These are phyloP conservation scores for Mixornis gularis DNA, from an alignment of 2,113 vertebrate genomes.

Conservation along the genomic window DNA sequence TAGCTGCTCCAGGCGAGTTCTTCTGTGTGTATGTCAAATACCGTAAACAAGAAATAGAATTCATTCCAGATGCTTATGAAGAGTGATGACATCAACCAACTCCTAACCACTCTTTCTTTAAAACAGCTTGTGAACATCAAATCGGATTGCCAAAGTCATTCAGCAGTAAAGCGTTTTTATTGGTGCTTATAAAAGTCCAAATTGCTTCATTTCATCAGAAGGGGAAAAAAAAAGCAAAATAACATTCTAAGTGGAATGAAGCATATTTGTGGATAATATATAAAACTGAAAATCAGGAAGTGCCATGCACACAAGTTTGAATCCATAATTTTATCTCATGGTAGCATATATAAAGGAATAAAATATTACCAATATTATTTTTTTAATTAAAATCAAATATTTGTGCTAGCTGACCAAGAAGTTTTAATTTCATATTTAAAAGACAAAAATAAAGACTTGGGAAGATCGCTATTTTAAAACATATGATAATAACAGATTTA, in stretches of 20 bases:
- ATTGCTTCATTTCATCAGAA: not conserved
- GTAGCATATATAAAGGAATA: not conserved
- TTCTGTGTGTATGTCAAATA: not conserved
- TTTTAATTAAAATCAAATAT: not conserved
- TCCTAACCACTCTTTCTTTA: not conserved
- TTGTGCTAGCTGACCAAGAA: not conserved
- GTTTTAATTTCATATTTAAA: not conserved
- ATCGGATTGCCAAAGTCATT: not conserved
- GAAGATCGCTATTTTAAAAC: accelerated
- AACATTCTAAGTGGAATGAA: not conserved
- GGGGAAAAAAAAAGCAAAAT: not conserved
- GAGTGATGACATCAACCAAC: not conserved
- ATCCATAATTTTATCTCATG: not conserved
- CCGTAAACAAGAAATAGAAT: not conserved
- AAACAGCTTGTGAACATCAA: not conserved
- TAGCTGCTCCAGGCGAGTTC: not conserved
- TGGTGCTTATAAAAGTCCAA: not conserved
- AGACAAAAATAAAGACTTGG: not conserved
- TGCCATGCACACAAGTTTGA: not conserved
- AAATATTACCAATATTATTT: accelerated
- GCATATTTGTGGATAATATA: not conserved
- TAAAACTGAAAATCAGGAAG: not conserved
- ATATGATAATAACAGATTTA: not conserved
- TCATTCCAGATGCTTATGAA: not conserved
- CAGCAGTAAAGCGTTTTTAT: not conserved